A percentile compares a stretch with the other conserved stretches of the same genome.
These are phyloP conservation scores for Chloropsis hardwickii DNA, from an alignment of 2,113 vertebrate species.

Conservation along the genomic window DNA sequence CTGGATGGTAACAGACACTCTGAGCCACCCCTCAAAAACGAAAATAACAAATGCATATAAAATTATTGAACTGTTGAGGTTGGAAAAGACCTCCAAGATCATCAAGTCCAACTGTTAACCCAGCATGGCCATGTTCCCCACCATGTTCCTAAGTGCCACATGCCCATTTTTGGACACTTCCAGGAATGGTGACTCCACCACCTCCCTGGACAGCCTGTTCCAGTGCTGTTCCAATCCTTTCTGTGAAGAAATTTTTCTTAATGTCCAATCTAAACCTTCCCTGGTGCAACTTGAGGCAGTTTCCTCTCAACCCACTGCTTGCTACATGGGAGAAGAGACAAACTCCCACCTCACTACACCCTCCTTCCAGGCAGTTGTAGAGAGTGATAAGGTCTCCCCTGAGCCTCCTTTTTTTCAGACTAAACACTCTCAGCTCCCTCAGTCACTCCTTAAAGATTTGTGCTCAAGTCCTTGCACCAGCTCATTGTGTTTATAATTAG, in stretches of 20 bases:
- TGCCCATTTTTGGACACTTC: background rate
- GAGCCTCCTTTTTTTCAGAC: background rate
- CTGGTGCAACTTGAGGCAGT: background rate
- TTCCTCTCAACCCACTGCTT: background rate
- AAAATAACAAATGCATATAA: background rate
- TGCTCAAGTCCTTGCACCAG: background rate
- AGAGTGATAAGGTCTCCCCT: background rate
- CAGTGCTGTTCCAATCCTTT: background rate
- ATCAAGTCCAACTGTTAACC: background rate
- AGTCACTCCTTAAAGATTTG: background rate
- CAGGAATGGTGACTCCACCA: background rate
- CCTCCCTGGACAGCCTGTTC: background rate
- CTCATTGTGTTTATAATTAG: background rate
- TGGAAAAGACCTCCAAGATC: background rate
- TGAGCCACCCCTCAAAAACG: background rate
- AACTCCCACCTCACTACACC: background rate
- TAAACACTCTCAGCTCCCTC: background rate
- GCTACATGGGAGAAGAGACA: background rate
- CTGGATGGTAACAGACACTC: background rate
- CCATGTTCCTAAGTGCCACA: background rate
- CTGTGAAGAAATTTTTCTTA: background rate
- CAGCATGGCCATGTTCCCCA: background rate
- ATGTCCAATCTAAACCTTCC: background rate
- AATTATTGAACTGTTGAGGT: background rate
- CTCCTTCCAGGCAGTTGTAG: background rate